These are phyloP conservation scores for Riparia riparia DNA, from an alignment of 2,113 vertebrate species.

Conservation along the genomic window DNA sequence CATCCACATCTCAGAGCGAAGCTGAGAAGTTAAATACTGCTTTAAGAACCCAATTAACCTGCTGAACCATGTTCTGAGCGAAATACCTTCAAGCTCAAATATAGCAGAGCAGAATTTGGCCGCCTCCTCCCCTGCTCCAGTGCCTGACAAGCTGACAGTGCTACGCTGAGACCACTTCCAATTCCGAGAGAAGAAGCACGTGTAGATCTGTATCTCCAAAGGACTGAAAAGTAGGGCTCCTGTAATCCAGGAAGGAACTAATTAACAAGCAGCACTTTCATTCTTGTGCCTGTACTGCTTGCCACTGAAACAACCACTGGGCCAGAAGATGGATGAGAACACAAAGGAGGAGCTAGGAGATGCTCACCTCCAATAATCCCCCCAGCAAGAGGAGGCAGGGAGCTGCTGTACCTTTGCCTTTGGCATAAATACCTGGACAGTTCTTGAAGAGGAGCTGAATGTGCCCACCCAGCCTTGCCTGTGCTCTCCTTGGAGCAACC, in stretches of 20 bases:
- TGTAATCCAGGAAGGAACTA: neutral
- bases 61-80: neutral
- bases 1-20: neutral
- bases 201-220: neutral
- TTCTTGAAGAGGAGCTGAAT: neutral
- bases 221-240: neutral
- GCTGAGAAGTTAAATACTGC: neutral
- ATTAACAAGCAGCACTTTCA: neutral
- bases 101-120: neutral
- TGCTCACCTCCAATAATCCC: neutral
- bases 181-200: fast-evolving
- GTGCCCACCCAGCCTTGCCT: neutral
- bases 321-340: neutral
- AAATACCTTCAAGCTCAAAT: neutral
- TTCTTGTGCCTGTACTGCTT: neutral
- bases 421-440: neutral
- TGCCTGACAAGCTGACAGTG: neutral
- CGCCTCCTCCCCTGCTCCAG: fast-evolving
- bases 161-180: neutral
- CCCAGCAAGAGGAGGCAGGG: neutral
- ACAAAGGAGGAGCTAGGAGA: neutral
- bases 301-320: neutral
- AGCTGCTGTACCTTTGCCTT: neutral
- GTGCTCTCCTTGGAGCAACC: neutral
- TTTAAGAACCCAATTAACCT: conserved; percentile 12